Evolutionary conservation across 2,797 vertebrate species (phyloP), one percentile per base, ranked within the genome.

Genomic region (Novumbra hubbsi): DNA sequence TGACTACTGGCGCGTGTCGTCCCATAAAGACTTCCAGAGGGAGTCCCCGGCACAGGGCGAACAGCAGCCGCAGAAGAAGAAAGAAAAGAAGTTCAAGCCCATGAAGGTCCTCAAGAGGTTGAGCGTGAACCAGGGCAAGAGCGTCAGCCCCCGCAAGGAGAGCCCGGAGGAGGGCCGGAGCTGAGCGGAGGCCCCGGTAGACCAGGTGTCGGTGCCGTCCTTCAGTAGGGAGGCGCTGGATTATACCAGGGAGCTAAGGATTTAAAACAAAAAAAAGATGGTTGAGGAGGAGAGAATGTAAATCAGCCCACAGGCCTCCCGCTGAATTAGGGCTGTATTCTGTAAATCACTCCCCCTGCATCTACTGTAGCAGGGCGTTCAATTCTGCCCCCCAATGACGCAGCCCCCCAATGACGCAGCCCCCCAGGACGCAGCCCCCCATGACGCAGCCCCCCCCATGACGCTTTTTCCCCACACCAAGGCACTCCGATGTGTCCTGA

Each of bases 31-130:
- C 83, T 98, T 99, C 86, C 95, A 96, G 78, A 96, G 92, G 88
- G 96, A 97, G 15, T 64, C 81, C 0, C n/a, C 55, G 12, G 55
- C 55, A 57, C 94, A 95, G 3, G 70, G 88, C 0, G 94, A 96
- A 32, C 84, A 82, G 24, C 27, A 73, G 73, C 41, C 4, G 41
- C 92, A 86, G 76, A 98, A 96, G 93, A 99, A 97, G 89, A 99
- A 98, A 75, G 81, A 89, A 73, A 88, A 90, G 28, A 99, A 97
- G 89, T 98, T 99, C 87, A 99, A 99, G 90, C 95, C 95, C 77
- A 97, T 98, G 77, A 99, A 99, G 84, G 93, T 98, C 81, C 89
- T 99, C 69, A 98, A 97, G 89, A 91, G 97, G 75, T 91, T 99
- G 80, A 95, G 96, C 81, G 93, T 93, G 73, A 99, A 97, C 90